Base-by-base conservation (phyloP, 2,113 vertebrate genomes). In the Salvator merianae region DNA sequence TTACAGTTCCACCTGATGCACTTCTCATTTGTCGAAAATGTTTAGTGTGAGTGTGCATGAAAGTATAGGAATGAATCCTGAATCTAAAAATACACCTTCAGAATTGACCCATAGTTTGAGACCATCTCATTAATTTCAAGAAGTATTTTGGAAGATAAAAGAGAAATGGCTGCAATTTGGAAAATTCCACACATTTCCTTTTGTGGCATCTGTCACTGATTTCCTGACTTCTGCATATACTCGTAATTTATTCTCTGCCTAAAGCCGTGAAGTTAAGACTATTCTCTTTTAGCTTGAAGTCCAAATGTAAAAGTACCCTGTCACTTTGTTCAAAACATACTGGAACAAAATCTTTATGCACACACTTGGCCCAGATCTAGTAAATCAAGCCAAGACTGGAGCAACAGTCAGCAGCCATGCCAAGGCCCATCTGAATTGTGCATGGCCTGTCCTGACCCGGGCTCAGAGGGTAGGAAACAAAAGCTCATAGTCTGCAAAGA, bases 191-290 rank as follows among this genome's bases (percentile, higher is more conserved):
- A 24, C 18, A 36, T 71, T 73, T 59, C 26, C 34, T 74, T 63
- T 50, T 70, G 0, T 62, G 9, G 3, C 22, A 73, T 36, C 6
- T 1, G 13, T 1, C 0, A 20, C 71, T 77, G 73, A 18, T 78
- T 74, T 87, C 47, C 55, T 50, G 30, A 0, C 50, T 50, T 69
- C 53, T 72, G 30, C 0, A 74, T 77, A 53, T 63, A 34, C 40
- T 76, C 68, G 69, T 62, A 66, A 79, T 83, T 73, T 82, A 50
- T 62, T 59, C 53, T n/a, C 71, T 73, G 36, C 26, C 30, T 72
- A 40, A 82, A 82, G 13, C 24, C 40, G 40, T 5, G 13, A 59
- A 1, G 0, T 72, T 81, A 86, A 7, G 3, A 63, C 81, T 81
- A 24, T n/a, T 80, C 80, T 47, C n/a, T 77, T 62, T 77, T 78